phyloP scores from a whole-genome alignment of 1,140 invertebrate species.

The Zaprionus ghesquierei region DNA sequence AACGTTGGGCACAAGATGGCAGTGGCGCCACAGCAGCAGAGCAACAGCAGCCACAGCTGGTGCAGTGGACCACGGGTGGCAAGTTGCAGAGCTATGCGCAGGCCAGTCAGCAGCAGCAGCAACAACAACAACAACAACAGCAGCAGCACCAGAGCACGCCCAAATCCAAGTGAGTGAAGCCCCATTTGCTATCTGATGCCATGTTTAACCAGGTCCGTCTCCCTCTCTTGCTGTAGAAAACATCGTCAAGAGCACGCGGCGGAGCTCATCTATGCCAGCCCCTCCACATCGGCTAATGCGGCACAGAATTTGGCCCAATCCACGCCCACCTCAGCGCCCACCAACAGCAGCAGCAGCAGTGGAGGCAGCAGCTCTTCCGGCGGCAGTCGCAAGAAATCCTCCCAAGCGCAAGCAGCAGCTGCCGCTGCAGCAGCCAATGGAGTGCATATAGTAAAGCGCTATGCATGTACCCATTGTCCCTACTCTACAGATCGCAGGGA shows the following conservation, averaged over 20 bases:
- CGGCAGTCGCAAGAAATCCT: slow-evolving; percentile 64
- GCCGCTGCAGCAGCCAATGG: slow-evolving; percentile 67
- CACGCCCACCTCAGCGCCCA: slow-evolving; percentile 69
- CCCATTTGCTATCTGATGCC: not conserved
- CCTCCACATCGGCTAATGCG: slow-evolving; percentile 70
- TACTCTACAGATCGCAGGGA: slow-evolving; percentile 96
- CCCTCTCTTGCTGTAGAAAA: slow-evolving; percentile 53
- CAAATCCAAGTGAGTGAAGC: slow-evolving; percentile 66
- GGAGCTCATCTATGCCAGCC: slow-evolving; percentile 77
- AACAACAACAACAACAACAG: slow-evolving; percentile 64
- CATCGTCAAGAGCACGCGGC: slow-evolving; percentile 72
- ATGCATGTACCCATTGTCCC: slow-evolving; percentile 92
- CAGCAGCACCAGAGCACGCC: slow-evolving; percentile 68
- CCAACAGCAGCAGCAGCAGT: slow-evolving; percentile 50
- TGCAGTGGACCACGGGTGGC: slow-evolving; percentile 76
- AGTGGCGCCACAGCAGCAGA: slow-evolving; percentile 38
- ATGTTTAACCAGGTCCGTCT: not conserved
- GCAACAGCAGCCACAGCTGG: slow-evolving; percentile 59
- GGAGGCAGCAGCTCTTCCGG: slow-evolving; percentile 66
- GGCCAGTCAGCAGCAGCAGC: slow-evolving; percentile 67
- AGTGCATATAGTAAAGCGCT: slow-evolving; percentile 86
- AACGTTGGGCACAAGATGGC: slow-evolving; percentile 60
- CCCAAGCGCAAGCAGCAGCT: slow-evolving; percentile 59
- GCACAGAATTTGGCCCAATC: slow-evolving; percentile 66
- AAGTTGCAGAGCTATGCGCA: slow-evolving; percentile 74